These are phyloP conservation scores for Ooceraea biroi DNA, from an alignment of 1,140 invertebrate genomes.

Conservation along the genomic window DNA sequence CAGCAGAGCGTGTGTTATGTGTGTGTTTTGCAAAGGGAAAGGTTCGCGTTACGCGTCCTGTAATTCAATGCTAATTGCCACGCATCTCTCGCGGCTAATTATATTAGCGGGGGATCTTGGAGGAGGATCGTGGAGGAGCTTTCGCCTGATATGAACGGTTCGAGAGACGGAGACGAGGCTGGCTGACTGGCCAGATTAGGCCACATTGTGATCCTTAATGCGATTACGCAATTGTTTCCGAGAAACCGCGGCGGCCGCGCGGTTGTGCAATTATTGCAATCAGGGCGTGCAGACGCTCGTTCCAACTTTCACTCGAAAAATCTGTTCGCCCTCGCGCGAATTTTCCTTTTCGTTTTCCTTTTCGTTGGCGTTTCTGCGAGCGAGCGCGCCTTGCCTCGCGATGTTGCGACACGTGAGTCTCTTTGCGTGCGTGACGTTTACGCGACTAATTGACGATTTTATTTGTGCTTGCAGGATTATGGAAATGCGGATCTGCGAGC, in stretches of 20 bases:
- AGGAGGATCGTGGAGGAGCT: neutral
- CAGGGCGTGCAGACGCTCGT: slow-evolving; percentile 2
- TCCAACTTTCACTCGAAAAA: slow-evolving; percentile 37
- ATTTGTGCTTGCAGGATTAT: slow-evolving; percentile 61
- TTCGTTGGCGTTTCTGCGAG: neutral
- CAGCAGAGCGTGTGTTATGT: too few relatives aligned
- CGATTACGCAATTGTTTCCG: slow-evolving; percentile 65
- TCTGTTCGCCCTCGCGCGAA: neutral
- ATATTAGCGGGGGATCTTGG: slow-evolving; percentile 1
- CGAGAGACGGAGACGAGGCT: neutral
- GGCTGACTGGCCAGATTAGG: neutral
- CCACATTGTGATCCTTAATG: slow-evolving; percentile 23
- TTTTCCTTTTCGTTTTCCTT: neutral
- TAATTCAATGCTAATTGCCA: slow-evolving; percentile 37
- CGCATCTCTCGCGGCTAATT: neutral
- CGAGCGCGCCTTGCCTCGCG: neutral
- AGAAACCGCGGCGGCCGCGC: slow-evolving; percentile 40
- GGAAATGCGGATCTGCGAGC: slow-evolving; percentile 46
- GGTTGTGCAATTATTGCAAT: slow-evolving; percentile 44
- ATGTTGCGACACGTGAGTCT: slow-evolving; percentile 5
- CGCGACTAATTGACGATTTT: neutral
- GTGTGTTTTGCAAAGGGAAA: neutral
- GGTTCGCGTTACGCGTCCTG: neutral
- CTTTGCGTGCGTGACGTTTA: slow-evolving; percentile 6
- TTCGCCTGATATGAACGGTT: slow-evolving; percentile 6